phyloP scores from a whole-genome alignment of 1,140 invertebrate genomes.

The Brachionus manjavacas region DNA sequence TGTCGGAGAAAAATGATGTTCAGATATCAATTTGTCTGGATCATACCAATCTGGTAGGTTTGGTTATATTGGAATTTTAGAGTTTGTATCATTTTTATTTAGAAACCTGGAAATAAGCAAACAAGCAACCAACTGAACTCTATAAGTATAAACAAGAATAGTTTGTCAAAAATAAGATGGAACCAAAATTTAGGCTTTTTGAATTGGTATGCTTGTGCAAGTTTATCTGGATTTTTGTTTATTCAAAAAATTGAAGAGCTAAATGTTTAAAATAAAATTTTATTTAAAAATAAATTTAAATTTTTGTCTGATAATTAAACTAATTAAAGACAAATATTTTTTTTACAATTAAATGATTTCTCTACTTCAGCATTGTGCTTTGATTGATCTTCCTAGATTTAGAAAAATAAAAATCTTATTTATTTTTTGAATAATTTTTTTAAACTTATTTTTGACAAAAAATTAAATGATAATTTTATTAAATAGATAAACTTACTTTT shows the following conservation, averaged over 20 bases:
- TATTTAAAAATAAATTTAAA: not conserved
- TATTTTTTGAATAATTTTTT: too few species aligned
- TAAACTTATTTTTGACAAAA: too few species aligned
- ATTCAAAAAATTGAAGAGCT: constrained; percentile 24
- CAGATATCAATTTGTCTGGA: not conserved
- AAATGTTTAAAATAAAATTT: not conserved
- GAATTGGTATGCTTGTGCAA: constrained; percentile 34
- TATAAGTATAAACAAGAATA: not conserved
- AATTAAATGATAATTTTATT: too few species aligned
- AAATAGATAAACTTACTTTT: too few species aligned
- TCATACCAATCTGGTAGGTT: not conserved
- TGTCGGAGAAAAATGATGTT: not conserved
- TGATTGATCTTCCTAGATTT: not conserved
- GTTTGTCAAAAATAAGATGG: constrained; percentile 33
- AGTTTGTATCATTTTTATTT: not conserved
- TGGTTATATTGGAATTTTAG: not conserved
- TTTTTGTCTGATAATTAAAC: not conserved
- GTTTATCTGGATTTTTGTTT: constrained; percentile 29
- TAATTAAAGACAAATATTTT: too few species aligned
- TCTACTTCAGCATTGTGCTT: not conserved
- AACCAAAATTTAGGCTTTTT: constrained; percentile 10
- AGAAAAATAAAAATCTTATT: not conserved
- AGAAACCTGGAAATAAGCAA: constrained; percentile 1
- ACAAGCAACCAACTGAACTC: not conserved
- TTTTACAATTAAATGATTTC: not conserved